Evolutionary conservation across 2,888 invertebrate species (phyloP).

Genomic region (Parnassius glacialis): DNA sequence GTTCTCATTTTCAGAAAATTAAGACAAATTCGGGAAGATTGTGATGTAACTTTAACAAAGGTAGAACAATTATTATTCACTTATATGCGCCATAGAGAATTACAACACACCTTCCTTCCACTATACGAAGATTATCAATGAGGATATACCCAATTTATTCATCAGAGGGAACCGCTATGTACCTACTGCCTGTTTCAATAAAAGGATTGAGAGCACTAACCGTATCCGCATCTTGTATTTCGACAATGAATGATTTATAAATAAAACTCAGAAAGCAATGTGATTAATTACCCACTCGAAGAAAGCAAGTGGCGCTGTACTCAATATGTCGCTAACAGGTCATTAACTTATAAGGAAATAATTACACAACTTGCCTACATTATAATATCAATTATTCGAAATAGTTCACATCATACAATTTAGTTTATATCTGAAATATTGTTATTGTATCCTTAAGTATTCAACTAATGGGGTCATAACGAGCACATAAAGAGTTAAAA

Average conservation of each 20-base stretch:
- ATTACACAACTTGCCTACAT: neutral
- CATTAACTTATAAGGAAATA: conserved; percentile 1
- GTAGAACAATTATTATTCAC: conserved; percentile 19
- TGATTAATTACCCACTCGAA: conserved; percentile 9
- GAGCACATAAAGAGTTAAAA: neutral
- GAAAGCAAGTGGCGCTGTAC: neutral
- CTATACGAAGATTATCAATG: conserved; percentile 19
- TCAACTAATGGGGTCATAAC: neutral
- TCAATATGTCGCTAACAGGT: conserved; percentile 1
- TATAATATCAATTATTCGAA: neutral
- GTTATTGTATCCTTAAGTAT: neutral
- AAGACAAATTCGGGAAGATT: neutral
- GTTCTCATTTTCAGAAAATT: too few species aligned
- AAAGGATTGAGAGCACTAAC: conserved; percentile 23
- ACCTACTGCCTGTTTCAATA: conserved; percentile 21
- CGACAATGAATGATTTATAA: conserved; percentile 7
- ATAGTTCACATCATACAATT: neutral
- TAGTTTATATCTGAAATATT: neutral
- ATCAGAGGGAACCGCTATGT: conserved; percentile 24
- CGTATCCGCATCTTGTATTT: conserved; percentile 8
- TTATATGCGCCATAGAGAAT: conserved; percentile 9
- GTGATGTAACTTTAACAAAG: conserved; percentile 17
- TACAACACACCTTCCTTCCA: conserved; percentile 22
- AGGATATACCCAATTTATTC: conserved; percentile 28
- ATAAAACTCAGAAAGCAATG: neutral